A percentile compares a stretch with the other conserved stretches of the same genome.
Conservation (phyloP, 1,140 invertebrate genomes). For the Mesaphorura yosii region DNA sequence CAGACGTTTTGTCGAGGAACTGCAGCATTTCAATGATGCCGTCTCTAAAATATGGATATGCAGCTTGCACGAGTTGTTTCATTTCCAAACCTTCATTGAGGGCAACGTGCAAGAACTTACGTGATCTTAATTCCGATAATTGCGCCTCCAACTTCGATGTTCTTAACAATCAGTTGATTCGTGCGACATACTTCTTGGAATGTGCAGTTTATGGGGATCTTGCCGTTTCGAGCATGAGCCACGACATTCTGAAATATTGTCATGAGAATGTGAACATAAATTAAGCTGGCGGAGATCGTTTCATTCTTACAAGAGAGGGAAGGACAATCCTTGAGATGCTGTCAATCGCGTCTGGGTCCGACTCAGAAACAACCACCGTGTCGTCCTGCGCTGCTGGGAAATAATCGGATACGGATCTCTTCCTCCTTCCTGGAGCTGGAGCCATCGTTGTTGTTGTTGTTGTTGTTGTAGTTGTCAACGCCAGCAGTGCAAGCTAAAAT, state of each 20-base stretch:
- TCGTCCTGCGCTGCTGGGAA: not conserved
- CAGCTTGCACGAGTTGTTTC: not conserved
- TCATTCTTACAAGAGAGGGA: slow-evolving; percentile 4
- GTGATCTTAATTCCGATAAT: slow-evolving; percentile 4
- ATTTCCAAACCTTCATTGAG: not conserved
- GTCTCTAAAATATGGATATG: slow-evolving; percentile 10
- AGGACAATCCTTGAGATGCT: not conserved
- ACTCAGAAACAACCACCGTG: too few species aligned
- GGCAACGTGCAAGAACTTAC: slow-evolving; percentile 4
- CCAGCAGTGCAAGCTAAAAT: not conserved
- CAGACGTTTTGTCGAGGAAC: slow-evolving; percentile 4
- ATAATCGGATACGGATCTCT: not conserved
- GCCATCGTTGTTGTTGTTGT: slow-evolving; percentile 11
- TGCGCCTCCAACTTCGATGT: slow-evolving; percentile 4
- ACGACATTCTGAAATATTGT: slow-evolving; percentile 15
- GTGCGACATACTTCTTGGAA: slow-evolving; percentile 10
- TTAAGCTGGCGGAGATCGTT: not conserved
- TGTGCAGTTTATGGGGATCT: slow-evolving; percentile 14
- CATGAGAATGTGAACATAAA: not conserved
- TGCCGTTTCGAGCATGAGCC: slow-evolving; percentile 13
- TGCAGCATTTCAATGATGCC: slow-evolving; percentile 23
- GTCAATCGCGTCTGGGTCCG: too few species aligned
- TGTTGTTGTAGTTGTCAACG: not conserved
- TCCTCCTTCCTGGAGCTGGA: not conserved
- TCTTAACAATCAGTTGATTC: slow-evolving; percentile 8